Evolutionary conservation across 2,888 invertebrate species (phyloP).

Genomic region (Meloe dianella): DNA sequence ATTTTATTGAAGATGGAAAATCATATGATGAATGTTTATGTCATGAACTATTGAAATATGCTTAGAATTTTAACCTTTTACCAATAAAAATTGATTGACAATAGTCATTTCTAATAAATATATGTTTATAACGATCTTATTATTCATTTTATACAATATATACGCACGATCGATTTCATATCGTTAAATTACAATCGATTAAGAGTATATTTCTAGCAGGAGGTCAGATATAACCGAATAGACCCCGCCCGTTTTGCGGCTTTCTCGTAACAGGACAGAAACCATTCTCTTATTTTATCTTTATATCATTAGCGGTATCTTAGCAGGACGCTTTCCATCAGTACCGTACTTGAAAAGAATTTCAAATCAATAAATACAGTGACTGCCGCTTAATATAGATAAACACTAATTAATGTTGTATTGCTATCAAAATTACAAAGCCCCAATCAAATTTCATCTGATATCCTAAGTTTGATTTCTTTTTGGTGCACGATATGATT

Average conservation of each 20-base stretch:
- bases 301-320: constrained; percentile 53
- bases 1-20: constrained; percentile 29
- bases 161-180: constrained; percentile 49
- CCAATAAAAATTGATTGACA: constrained; percentile 19
- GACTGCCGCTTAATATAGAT: background rate
- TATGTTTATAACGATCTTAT: constrained; percentile 34
- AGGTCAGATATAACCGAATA: constrained; percentile 39
- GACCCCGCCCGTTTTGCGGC: constrained; percentile 41
- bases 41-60: constrained; percentile 33
- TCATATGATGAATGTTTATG: constrained; percentile 28
- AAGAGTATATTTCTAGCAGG: constrained; percentile 43
- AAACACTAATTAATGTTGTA: no score
- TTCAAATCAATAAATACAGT: background rate
- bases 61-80: constrained; percentile 30
- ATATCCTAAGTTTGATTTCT: no score
- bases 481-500: no score
- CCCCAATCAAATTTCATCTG: no score
- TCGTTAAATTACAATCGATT: constrained; percentile 52
- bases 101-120: constrained; percentile 29
- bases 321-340: constrained; percentile 46
- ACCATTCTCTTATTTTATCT: constrained; percentile 43
- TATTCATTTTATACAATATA: constrained; percentile 30
- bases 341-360: constrained; percentile 32
- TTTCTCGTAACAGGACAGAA: constrained; percentile 42
- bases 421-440: no score